phyloP scores from a whole-genome alignment of 2,888 invertebrate species.

The Sipunculus nudus region DNA sequence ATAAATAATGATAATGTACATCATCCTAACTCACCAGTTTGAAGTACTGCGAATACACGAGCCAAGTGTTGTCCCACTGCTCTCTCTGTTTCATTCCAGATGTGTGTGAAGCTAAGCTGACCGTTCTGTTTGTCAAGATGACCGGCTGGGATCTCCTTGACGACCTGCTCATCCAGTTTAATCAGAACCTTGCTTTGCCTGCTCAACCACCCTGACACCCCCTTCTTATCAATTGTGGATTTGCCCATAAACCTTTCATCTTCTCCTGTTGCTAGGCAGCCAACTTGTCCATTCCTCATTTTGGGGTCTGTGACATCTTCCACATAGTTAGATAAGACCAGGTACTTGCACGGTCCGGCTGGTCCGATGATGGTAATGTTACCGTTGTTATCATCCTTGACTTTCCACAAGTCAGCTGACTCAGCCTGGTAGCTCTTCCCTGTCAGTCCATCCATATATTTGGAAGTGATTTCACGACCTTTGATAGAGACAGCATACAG shows the following conservation, averaged over 20 bases:
- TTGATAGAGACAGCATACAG: conserved; percentile 38
- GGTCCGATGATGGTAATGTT: conserved; percentile 44
- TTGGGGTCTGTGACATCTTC: conserved; percentile 12
- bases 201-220: conserved; percentile 40
- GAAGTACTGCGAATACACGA: conserved; percentile 43
- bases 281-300: background rate
- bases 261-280: conserved; percentile 42
- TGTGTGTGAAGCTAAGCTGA: conserved; percentile 36
- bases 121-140: conserved; percentile 31
- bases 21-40: no score
- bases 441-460: conserved; percentile 30
- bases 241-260: conserved; percentile 12
- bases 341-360: conserved; percentile 47
- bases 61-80: conserved; percentile 40
- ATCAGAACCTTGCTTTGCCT: conserved; percentile 37
- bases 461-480: conserved; percentile 14
- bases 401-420: conserved; percentile 43
- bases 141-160: conserved; percentile 22
- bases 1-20: no score
- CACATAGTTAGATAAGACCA: conserved; percentile 39
- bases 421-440: conserved; percentile 30
- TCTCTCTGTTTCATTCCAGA: conserved; percentile 40
- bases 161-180: conserved; percentile 35
- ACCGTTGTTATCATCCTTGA: conserved; percentile 31
- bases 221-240: conserved; percentile 26